Evolutionary conservation across 1,140 invertebrate genomes (phyloP).

Genomic region (Helicoverpa zea): DNA sequence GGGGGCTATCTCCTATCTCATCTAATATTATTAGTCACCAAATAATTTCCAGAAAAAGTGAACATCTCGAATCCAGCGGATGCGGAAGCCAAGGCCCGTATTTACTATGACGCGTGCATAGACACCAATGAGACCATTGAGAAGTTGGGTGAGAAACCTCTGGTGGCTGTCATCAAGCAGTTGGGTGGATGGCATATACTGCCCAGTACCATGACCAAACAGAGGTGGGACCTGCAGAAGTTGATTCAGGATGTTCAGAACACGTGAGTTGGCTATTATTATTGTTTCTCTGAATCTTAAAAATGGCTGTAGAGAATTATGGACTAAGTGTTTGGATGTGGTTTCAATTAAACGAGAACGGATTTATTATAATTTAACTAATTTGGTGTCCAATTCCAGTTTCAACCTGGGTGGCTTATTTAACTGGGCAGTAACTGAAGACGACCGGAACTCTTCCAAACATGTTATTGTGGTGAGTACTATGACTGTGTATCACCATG

Average conservation of each 20-base stretch:
- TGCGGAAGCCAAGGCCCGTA: conserved; percentile 95
- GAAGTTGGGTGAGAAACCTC: conserved; percentile 89
- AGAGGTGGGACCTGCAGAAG: conserved; percentile 92
- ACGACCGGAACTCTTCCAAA: conserved; percentile 96
- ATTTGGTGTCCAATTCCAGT: conserved; percentile 65
- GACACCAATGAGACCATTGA: conserved; percentile 97
- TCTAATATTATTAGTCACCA: too few species aligned
- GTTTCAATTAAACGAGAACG: too few species aligned
- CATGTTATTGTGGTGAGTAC: conserved; percentile 94
- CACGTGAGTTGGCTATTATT: too few species aligned
- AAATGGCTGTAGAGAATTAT: too few species aligned
- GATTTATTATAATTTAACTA: too few species aligned
- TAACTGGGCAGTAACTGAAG: conserved; percentile 96
- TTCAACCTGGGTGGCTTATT: conserved; percentile 97
- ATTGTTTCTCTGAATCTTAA: too few species aligned
- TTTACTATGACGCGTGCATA: conserved; percentile 97
- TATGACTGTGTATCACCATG: neutral
- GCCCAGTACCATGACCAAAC: conserved; percentile 70
- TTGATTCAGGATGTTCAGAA: conserved; percentile 94
- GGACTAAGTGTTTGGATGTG: too few species aligned
- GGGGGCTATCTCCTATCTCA: too few species aligned
- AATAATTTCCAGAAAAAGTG: conserved; percentile 73
- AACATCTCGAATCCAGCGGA: conserved; percentile 71
- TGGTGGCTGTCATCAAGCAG: conserved; percentile 91
- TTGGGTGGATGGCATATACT: conserved; percentile 93